Base-by-base conservation (phyloP, 2,113 vertebrate genomes). In the Melanostigma gelatinosum region DNA sequence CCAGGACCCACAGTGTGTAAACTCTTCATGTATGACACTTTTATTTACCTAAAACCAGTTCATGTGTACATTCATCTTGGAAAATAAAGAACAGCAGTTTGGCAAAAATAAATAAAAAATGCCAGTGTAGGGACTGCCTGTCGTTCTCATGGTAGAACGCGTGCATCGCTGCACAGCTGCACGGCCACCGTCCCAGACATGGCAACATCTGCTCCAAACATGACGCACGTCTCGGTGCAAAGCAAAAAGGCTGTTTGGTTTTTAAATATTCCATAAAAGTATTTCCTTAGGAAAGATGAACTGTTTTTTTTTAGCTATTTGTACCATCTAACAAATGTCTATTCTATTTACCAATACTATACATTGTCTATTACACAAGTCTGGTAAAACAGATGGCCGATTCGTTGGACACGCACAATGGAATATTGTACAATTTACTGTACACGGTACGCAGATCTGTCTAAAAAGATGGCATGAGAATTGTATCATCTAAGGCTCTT, bases 21-120 rank as follows among this genome's bases (percentile, higher is more conserved):
- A 85, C 61, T 76, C 57, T 74, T 95, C 88, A 93, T 85, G 85
- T 95, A 95, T 95, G 96, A 96, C 94, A 94, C 69, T 91, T 98
- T 98, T 97, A 98, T 97, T 98, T 96, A 96, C 96, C 96, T 92
- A 94, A 96, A 97, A 97, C 94, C 96, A 94, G 95, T 94, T 95
- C 94, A 93, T 95, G 96, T 96, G 87, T 93, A 95, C 95, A 95
- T 95, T 93, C 95, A 95, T 95, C 95, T 96, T 93, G 95, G 91
- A 94, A 92, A 94, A 64, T 91, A 95, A 95, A 97, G 96, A 96
- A 96, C 96, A 97, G 89, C 93, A 96, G 88, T 94, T 92, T 90
- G 90, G 86, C 89, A 92, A 92, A 70, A 94, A 91, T 95, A 50
- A 52, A 92, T 92, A 71, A 94, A 4, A 18, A 29, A 55, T 96